Percentiles rank a stretch among this genome's conserved stretches.
phyloP scores from a whole-genome alignment of 1,140 invertebrate species.

The Pectinophora gossypiella region DNA sequence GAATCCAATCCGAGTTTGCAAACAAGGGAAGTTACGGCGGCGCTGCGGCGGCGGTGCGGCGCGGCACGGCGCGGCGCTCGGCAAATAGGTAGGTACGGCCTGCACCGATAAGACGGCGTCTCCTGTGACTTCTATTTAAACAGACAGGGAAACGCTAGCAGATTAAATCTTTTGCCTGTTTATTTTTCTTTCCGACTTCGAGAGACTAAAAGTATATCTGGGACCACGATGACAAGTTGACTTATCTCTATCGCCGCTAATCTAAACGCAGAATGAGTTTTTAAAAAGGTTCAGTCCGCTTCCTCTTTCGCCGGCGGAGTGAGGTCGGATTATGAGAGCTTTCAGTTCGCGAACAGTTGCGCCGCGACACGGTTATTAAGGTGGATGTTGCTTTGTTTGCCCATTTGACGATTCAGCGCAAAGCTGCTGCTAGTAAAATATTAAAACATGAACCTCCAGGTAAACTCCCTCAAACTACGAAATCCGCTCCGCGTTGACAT shows the following conservation, averaged over 20 bases:
- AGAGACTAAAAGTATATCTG: conserved; percentile 42
- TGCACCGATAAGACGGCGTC: conserved; percentile 62
- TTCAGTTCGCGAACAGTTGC: conserved; percentile 40
- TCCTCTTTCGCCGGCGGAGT: conserved; percentile 22
- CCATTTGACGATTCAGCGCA: conserved; percentile 50
- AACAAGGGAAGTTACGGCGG: conserved; percentile 66
- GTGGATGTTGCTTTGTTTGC: conserved; percentile 53
- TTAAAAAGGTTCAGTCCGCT: conserved; percentile 48
- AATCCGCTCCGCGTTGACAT: not conserved
- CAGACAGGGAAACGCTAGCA: conserved; percentile 58
- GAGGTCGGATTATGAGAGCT: conserved; percentile 56
- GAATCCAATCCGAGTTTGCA: conserved; percentile 72
- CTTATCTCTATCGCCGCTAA: conserved; percentile 49
- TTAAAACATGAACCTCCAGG: conserved; percentile 48
- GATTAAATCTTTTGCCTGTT: conserved; percentile 64
- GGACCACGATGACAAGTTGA: conserved; percentile 49
- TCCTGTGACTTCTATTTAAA: conserved; percentile 69
- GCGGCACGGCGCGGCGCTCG: conserved; percentile 43
- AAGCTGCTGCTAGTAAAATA: conserved; percentile 60
- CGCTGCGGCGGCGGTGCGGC: not conserved
- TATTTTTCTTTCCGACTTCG: conserved; percentile 56
- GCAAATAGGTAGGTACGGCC: conserved; percentile 64
- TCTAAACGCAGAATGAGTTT: conserved; percentile 47
- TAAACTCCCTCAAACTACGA: conserved; percentile 17
- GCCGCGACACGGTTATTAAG: conserved; percentile 60